phyloP scores from a whole-genome alignment of 2,888 invertebrate species.

The Eupithecia insigniata region DNA sequence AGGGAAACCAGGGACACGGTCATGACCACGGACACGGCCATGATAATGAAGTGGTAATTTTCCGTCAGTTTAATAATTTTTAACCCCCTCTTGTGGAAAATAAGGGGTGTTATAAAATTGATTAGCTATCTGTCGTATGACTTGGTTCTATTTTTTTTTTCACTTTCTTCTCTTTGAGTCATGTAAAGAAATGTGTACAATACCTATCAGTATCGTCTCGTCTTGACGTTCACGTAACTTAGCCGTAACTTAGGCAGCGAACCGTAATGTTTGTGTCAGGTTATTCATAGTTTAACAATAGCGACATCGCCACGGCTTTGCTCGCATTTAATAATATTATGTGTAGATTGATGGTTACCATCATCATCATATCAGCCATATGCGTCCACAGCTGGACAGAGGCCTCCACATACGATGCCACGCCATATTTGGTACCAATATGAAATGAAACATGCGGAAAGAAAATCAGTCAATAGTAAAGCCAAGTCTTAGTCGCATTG shows the following conservation, averaged over 20 bases:
- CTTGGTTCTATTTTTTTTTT: neutral
- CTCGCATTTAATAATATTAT: neutral
- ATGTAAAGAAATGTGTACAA: neutral
- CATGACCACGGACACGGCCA: conserved; percentile 69
- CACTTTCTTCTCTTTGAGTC: neutral
- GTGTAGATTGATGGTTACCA: too few relatives aligned
- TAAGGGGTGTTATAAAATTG: neutral
- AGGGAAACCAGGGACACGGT: conserved; percentile 54
- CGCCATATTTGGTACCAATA: neutral
- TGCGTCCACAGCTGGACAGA: too few relatives aligned
- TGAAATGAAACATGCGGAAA: neutral
- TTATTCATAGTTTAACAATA: neutral
- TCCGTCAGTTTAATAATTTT: neutral
- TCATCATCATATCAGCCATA: too few relatives aligned
- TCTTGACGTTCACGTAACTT: neutral
- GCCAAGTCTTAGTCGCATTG: too few relatives aligned
- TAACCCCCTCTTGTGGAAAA: neutral
- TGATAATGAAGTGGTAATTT: conserved; percentile 74
- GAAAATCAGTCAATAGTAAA: neutral
- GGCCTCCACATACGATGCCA: too few relatives aligned
- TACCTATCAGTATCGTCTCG: neutral
- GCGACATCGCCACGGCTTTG: neutral
- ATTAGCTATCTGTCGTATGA: neutral
- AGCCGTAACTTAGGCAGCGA: neutral
- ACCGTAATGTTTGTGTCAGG: neutral